Percentiles rank a stretch among this genome's conserved stretches.
These are phyloP conservation scores for Idaea biselata DNA, from an alignment of 2,888 invertebrate genomes.

Conservation along the genomic window DNA sequence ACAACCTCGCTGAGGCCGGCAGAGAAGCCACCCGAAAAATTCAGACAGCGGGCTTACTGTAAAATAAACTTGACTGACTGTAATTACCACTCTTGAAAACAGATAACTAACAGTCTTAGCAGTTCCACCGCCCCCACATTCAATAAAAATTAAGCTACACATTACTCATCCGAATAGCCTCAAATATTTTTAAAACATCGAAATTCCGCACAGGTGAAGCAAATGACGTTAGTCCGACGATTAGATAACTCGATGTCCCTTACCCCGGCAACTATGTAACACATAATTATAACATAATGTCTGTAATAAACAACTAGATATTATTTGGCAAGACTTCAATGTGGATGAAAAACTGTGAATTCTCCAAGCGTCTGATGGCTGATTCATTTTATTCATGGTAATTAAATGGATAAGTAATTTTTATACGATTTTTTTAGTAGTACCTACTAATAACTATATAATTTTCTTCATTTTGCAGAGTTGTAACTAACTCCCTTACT, in stretches of 20 bases:
- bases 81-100: background rate
- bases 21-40: too few species aligned
- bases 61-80: too few species aligned
- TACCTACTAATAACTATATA: too few species aligned
- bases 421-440: background rate
- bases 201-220: background rate
- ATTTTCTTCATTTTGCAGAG: too few species aligned
- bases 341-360: slow-evolving; percentile 39
- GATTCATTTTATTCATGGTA: slow-evolving; percentile 30
- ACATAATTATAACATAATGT: slow-evolving; percentile 31
- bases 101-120: background rate
- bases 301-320: slow-evolving; percentile 40
- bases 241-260: background rate
- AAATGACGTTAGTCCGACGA: background rate
- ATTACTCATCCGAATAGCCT: background rate
- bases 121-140: background rate
- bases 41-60: too few species aligned
- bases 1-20: too few species aligned
- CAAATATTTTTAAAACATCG: background rate
- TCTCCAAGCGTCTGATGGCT: slow-evolving; percentile 29
- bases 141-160: background rate
- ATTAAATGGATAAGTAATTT: background rate
- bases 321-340: slow-evolving; percentile 44
- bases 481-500: too few species aligned
- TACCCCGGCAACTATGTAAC: background rate